Evolutionary conservation across 1,140 invertebrate genomes (phyloP), one percentile per base, ranked within the genome.

Genomic region (Gonioctena quinquepunctata): DNA sequence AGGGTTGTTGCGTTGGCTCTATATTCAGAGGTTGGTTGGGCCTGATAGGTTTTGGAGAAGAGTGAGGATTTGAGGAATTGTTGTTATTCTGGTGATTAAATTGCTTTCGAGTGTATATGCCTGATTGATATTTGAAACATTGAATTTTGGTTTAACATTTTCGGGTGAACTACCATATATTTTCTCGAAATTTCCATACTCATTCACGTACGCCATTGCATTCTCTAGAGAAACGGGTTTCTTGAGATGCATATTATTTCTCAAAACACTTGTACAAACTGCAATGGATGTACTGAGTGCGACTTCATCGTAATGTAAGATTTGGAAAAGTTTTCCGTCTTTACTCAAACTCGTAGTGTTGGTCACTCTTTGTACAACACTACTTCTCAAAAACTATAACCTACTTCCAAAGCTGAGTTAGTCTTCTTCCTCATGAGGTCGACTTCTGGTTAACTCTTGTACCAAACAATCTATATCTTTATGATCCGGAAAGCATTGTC

Each of bases 281-380:
- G 66, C 66, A 18, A 68, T 68, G 50, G 61, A 61, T 61, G 57
- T 61, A 48, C 59, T 61, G 5, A 49, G 23, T n/a, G 66, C 66
- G 5, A 22, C 61, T 49, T 42, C 2, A 2, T 68, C 50, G 19
- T 61, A 68, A 50, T 68, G 27, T 8, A 21, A 5, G 7, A 68
- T 68, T 22, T 61, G 66, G 42, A 23, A 61, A 61, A n/a, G 27
- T 61, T 61, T 42, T 42, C 42, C 3, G 0, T 48, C 13, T 28
- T 13, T 8, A 22, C 6, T 25, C 7, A 57, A 19, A 28, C 18
- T 60, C 2, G n/a, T 22, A 42, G 28, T 21, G 27, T 61, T 68
- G 25, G 26, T 61, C 0, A 61, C 25, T 25, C 57, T 54, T 48
- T 68, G 66, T 28, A 49, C 26, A 28, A 61, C 66, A 19, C 59